Evolutionary conservation across 92 coral and sea anemone species (phyloP).

Genomic region (Phenganax subtilis): DNA sequence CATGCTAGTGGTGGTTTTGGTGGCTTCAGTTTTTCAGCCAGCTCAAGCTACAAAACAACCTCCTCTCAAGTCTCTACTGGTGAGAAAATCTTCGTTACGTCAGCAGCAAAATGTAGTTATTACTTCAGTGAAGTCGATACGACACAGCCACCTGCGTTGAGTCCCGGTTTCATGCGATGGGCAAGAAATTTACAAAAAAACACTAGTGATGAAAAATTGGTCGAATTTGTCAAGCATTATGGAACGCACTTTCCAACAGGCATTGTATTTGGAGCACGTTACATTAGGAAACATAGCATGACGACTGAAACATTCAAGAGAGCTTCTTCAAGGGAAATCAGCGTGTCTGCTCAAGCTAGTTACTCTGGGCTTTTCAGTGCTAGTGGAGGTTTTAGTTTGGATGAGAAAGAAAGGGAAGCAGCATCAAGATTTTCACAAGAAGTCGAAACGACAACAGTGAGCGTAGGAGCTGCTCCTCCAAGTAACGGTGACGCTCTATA

Average conservation of each 20-base stretch:
- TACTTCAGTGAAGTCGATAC: slow-evolving; percentile 31
- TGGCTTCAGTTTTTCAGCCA: slow-evolving; percentile 41
- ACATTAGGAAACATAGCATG: slow-evolving; percentile 35
- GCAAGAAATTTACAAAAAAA: no score
- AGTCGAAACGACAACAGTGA: slow-evolving; percentile 50
- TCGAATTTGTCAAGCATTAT: slow-evolving; percentile 1
- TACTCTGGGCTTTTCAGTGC: slow-evolving; percentile 52
- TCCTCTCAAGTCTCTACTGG: slow-evolving; percentile 33
- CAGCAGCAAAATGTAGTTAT: slow-evolving; percentile 33
- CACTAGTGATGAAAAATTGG: no score
- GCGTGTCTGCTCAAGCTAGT: slow-evolving; percentile 55
- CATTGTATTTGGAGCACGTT: slow-evolving; percentile 53
- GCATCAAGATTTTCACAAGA: slow-evolving; percentile 48
- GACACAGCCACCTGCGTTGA: no score
- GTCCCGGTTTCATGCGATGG: no score
- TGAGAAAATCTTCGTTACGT: slow-evolving; percentile 23
- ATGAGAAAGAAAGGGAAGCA: slow-evolving; percentile 45
- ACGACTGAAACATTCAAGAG: slow-evolving; percentile 16
- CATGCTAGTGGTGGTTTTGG: slow-evolving; percentile 30
- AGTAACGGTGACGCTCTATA: slow-evolving; percentile 54
- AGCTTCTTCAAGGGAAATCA: slow-evolving; percentile 3
- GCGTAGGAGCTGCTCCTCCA: slow-evolving; percentile 58
- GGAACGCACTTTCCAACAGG: slow-evolving; percentile 54
- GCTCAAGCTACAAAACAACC: slow-evolving; percentile 32
- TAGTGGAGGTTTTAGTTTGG: slow-evolving; percentile 55